Conservation (phyloP, 2,888 invertebrate genomes). For the Patella caerulea region DNA sequence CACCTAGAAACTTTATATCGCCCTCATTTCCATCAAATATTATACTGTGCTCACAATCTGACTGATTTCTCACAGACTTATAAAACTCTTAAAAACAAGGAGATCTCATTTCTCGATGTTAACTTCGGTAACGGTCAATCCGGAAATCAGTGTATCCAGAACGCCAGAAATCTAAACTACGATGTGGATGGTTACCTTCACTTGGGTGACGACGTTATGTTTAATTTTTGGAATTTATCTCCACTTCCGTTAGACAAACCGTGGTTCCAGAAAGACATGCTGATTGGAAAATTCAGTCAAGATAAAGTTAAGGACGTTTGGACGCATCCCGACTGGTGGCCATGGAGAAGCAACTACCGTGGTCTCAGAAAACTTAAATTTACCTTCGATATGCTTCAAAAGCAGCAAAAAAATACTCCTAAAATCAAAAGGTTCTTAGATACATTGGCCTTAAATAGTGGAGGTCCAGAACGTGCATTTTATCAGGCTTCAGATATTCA, state of each 20-base stretch:
- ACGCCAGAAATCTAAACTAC: not conserved
- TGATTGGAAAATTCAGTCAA: not conserved
- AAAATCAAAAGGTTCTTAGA: not conserved
- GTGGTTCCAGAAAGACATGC: not conserved
- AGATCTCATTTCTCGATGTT: not conserved
- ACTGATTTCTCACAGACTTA: not conserved
- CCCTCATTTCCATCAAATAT: not conserved
- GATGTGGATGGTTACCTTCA: not conserved
- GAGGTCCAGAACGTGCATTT: not conserved
- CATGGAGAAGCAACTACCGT: not conserved
- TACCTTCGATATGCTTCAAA: not conserved
- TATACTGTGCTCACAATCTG: not conserved
- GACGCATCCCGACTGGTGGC: not conserved
- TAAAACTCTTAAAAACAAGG: not conserved
- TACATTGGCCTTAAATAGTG: not conserved
- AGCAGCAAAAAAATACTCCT: not conserved
- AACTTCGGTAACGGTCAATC: not conserved
- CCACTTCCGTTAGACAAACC: not conserved
- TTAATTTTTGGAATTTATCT: not conserved
- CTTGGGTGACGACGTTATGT: not conserved
- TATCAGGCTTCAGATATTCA: slow-evolving; percentile 1
- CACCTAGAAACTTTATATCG: slow-evolving; percentile 2
- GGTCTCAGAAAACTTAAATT: not conserved
- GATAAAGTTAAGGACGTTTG: not conserved
- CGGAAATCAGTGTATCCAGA: not conserved